Evolutionary conservation across 1,140 invertebrate genomes (phyloP).

Genomic region (Oreohelix idahoensis): DNA sequence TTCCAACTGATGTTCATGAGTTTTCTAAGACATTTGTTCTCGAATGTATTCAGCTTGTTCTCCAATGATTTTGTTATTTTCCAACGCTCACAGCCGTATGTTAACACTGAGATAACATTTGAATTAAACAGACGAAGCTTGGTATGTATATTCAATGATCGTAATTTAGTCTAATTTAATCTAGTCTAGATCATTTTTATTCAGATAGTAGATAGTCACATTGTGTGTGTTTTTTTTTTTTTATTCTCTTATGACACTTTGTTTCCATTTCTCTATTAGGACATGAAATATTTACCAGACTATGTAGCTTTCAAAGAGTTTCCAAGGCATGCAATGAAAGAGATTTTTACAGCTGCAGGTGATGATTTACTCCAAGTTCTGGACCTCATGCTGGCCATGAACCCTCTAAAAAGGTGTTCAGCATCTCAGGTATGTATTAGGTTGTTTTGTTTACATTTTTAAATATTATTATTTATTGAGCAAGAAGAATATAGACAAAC

Average conservation of each 20-base stretch:
- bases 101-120: no score
- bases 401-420: conserved; percentile 87
- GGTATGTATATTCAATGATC: no score
- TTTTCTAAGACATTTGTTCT: no score
- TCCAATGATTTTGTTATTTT: conserved; percentile 72
- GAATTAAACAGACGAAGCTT: no score
- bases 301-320: conserved; percentile 94
- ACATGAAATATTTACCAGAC: conserved; percentile 88
- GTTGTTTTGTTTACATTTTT: no score
- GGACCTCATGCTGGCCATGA: conserved; percentile 84
- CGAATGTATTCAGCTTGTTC: conserved; percentile 94
- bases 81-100: no score
- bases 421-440: conserved; percentile 81
- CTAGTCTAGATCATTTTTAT: not conserved
- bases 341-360: conserved; percentile 95
- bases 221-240: no score
- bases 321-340: conserved; percentile 85
- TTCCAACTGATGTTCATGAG: no score
- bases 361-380: conserved; percentile 94
- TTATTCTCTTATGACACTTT: not conserved
- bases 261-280: conserved; percentile 73
- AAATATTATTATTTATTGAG: no score
- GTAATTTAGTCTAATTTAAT: not conserved
- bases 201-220: not conserved
- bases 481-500: no score